Evolutionary conservation across 2,797 vertebrate genomes (phyloP), one percentile per base, ranked within the genome.

Genomic region (Calcarius lapponicus): DNA sequence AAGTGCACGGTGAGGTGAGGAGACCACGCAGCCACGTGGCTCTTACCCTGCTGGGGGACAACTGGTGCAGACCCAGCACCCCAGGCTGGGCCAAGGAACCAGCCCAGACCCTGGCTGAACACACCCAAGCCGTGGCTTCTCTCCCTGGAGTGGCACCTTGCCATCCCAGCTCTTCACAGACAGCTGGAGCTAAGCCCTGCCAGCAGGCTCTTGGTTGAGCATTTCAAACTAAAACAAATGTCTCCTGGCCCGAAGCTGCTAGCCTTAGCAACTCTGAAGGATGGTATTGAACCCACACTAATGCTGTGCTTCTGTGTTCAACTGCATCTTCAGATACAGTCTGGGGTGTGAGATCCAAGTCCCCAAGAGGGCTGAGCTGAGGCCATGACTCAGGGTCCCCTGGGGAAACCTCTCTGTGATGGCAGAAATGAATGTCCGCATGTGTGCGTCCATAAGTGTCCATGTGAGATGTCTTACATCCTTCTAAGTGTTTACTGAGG

Each of bases 381-480:
- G 58, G 26, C 36, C 26, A 38, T 60, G 36, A 38, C 25, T 60
- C 36, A 57, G 42, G 12, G 21, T 25, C 1, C 8, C 8, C 13
- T 31, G 31, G 21, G 10, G 70, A 80, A 92, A 51, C 18, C 4
- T 71, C 18, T 79, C 47, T 16, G 24, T 67, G 34, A 25, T 0
- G 1, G 29, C 9, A 53, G 34, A 43, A 62, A 43, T 18, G 6
- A 74, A 69, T 0, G 1, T 34, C 42, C 65, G 29, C 18, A 8
- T 31, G 40, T 50, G 22, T 4, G 7, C 0, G 3, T 6, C 20
- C 1, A 0, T 29, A 17, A 26, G 24, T 48, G 18, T 34, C 21
- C 12, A 9, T 17, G 20, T 54, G 29, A 65, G 45, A n/a, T 22
- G 10, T 18, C 22, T 25, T 17, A 10, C 4, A 29, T 51, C 29